These are phyloP conservation scores for Eulemur rufifrons DNA, from an alignment of 2,113 vertebrate species.

Conservation along the genomic window DNA sequence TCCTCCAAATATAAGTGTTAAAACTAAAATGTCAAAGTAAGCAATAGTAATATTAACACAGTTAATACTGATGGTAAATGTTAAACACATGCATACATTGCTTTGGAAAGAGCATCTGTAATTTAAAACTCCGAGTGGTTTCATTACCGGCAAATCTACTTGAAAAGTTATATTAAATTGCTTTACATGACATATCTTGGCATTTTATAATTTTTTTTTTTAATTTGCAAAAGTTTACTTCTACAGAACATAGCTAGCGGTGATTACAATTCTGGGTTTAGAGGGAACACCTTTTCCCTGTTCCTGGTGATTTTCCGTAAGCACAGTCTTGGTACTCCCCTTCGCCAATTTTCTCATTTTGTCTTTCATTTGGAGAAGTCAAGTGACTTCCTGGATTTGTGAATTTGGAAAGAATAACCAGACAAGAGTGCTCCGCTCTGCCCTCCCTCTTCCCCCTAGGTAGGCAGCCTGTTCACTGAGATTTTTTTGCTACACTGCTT, in stretches of 20 bases:
- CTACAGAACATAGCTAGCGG: background rate
- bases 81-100: slow-evolving; percentile 49
- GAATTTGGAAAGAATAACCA: background rate
- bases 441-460: background rate
- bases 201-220: slow-evolving; percentile 13
- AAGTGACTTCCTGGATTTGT: background rate
- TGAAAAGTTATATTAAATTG: slow-evolving; percentile 40
- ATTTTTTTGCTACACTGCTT: background rate
- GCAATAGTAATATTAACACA: slow-evolving; percentile 43
- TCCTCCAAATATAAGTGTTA: slow-evolving; percentile 59
- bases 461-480: background rate
- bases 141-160: slow-evolving; percentile 14
- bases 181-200: background rate
- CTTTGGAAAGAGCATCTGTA: slow-evolving; percentile 52
- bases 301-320: background rate
- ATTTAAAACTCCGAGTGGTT: slow-evolving; percentile 35
- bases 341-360: background rate
- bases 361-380: background rate
- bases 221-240: background rate
- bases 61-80: slow-evolving; percentile 48
- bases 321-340: background rate
- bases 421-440: background rate
- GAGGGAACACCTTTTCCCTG: background rate
- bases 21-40: slow-evolving; percentile 64
- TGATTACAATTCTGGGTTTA: background rate